phyloP scores from a whole-genome alignment of 2,888 invertebrate species.

The Callyntrura sp. region DNA sequence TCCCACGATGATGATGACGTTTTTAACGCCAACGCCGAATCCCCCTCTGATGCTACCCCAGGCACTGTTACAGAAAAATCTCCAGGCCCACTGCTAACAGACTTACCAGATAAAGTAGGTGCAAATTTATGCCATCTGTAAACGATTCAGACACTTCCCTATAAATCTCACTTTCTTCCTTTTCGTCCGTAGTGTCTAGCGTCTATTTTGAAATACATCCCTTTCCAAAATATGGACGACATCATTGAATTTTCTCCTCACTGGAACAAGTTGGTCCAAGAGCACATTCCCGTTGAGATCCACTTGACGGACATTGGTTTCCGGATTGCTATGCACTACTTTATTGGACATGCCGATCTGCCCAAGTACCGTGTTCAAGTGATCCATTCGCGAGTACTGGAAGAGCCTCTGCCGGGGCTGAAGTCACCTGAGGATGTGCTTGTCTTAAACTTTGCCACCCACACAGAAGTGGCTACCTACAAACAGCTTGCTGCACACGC shows the following conservation, averaged over 20 bases:
- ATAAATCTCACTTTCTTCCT: too few relatives aligned
- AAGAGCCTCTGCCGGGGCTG: constrained; percentile 61
- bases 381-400: constrained; percentile 59
- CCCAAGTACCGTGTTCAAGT: constrained; percentile 54
- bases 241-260: constrained; percentile 51
- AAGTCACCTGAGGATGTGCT: constrained; percentile 61
- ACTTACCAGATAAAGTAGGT: constrained; percentile 53
- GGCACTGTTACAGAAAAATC: not conserved
- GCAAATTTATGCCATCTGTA: too few relatives aligned
- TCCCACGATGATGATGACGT: not conserved
- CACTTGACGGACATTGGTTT: constrained; percentile 70
- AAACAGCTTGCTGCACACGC: constrained; percentile 28
- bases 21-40: not conserved
- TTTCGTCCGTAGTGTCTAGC: constrained; percentile 58
- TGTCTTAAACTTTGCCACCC: constrained; percentile 49
- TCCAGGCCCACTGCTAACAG: constrained; percentile 15
- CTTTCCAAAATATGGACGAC: constrained; percentile 55
- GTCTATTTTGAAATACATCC: constrained; percentile 58
- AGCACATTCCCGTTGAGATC: constrained; percentile 61
- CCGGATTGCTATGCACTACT: constrained; percentile 58
- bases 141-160: too few relatives aligned
- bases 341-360: constrained; percentile 32
- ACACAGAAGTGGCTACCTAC: constrained; percentile 40
- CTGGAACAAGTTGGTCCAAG: constrained; percentile 57
- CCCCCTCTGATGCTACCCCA: not conserved